Evolutionary conservation across 2,888 invertebrate species (phyloP), one percentile per base, ranked within the genome.

Genomic region (Empis stercorea): DNA sequence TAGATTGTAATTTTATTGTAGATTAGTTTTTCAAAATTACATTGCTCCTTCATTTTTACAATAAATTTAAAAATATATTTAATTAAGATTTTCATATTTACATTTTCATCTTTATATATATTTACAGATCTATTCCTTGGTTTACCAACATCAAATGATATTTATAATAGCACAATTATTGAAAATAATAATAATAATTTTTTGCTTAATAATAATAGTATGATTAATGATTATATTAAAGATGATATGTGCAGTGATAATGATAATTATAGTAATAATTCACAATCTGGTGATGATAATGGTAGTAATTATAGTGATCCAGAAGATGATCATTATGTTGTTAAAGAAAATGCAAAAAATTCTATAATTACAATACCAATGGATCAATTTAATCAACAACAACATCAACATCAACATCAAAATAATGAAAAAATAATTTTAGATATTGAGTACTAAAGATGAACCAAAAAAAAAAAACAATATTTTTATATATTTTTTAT

Each of bases 281-380:
- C 38, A 38, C 14, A 10, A 38, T 9, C 2, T 38, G 38, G 17
- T 44, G 52, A 54, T 46, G 54, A 55, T 45, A 61, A 61, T n/a
- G 46, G 55, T 10, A 57, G 54, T 14, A 56, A 61, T 14, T 59
- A 59, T 43, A 61, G 61, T 48, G 61, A 59, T 52, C 55, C 61
- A 2, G 61, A 61, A 56, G 59, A 56, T 17, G 63, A 66, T 55
- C 59, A 59, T 48, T 57, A 56, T 32, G 43, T 54, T 34, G 43
- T 27, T 17, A 43, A 45, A 30, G 42, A 43, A 15, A 38, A 38
- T 38, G 6, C 43, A n/a, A 46, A 38, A 37, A 43, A 48, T 30
- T 36, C 20, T 4, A 13, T n/a, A 6, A 17, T 10, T 38, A 13
- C 20, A 11, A 11, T 23, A 6, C 14, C 14, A 40, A 6, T 20